These are phyloP conservation scores for Halcyon badia DNA, from an alignment of 2,797 vertebrate genomes.

Conservation along the genomic window DNA sequence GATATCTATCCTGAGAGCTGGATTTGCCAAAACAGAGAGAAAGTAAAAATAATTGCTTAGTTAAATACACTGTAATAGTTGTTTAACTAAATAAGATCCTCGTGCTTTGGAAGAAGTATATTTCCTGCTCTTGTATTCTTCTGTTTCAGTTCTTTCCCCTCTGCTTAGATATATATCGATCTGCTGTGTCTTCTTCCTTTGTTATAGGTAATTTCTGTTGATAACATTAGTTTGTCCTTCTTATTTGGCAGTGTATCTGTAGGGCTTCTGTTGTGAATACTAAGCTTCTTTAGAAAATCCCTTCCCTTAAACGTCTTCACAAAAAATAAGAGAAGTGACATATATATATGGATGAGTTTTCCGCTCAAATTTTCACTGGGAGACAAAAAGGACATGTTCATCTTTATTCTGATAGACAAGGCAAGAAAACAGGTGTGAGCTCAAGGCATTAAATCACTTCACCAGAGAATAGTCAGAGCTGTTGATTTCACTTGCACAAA, in stretches of 20 bases:
- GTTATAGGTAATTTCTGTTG: background rate
- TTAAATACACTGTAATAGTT: background rate
- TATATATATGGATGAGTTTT: background rate
- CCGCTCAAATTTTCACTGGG: background rate
- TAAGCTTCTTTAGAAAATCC: constrained; percentile 45
- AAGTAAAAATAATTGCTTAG: background rate
- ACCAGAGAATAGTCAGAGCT: background rate
- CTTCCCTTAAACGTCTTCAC: background rate
- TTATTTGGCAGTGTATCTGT: background rate
- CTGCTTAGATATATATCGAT: background rate
- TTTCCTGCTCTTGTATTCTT: background rate
- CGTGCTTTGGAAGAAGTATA: background rate
- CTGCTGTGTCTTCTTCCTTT: background rate
- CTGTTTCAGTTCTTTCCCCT: background rate
- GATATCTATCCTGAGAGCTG: background rate
- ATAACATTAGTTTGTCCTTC: background rate
- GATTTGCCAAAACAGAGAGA: background rate
- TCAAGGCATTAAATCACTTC: background rate
- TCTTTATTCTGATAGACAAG: background rate
- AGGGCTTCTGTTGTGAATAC: background rate
- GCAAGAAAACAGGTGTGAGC: background rate
- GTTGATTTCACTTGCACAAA: background rate
- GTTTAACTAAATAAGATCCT: background rate
- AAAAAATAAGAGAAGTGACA: background rate
- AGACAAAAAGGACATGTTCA: background rate